phyloP scores from a whole-genome alignment of 2,797 vertebrate species.

The Chloroceryle amazona region DNA sequence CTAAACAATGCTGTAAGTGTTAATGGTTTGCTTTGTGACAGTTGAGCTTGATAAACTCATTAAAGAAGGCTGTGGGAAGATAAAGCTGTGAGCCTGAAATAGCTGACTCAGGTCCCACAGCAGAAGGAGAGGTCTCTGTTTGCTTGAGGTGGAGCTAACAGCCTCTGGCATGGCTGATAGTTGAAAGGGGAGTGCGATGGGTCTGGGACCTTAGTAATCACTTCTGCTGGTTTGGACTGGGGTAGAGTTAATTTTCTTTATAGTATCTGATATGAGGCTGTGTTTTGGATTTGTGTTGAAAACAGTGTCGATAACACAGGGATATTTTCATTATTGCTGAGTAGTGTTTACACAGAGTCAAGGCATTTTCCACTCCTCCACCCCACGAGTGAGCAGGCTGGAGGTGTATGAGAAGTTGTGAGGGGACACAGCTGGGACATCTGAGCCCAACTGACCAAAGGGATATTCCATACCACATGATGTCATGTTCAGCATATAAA shows the following conservation, averaged over 20 bases:
- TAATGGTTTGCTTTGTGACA: neutral
- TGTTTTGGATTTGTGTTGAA: neutral
- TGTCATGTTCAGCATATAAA: neutral
- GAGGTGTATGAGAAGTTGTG: neutral
- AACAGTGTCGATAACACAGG: neutral
- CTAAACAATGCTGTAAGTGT: neutral
- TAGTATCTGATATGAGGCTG: neutral
- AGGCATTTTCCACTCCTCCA: neutral
- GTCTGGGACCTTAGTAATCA: neutral
- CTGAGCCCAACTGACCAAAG: neutral
- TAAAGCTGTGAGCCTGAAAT: neutral
- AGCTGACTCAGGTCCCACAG: neutral
- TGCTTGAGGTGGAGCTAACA: neutral
- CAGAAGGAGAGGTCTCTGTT: neutral
- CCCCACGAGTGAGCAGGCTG: neutral
- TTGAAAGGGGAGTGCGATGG: neutral
- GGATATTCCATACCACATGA: neutral
- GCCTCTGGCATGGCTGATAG: neutral
- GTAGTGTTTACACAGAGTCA: neutral
- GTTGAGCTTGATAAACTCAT: neutral
- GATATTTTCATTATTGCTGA: neutral
- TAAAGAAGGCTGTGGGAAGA: neutral
- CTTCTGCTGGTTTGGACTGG: neutral
- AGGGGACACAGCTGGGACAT: neutral
- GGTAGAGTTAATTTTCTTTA: neutral